A percentile compares a stretch with the other conserved stretches of the same genome.
phyloP scores from a whole-genome alignment of 2,113 vertebrate genomes.

The Cairina moschata region DNA sequence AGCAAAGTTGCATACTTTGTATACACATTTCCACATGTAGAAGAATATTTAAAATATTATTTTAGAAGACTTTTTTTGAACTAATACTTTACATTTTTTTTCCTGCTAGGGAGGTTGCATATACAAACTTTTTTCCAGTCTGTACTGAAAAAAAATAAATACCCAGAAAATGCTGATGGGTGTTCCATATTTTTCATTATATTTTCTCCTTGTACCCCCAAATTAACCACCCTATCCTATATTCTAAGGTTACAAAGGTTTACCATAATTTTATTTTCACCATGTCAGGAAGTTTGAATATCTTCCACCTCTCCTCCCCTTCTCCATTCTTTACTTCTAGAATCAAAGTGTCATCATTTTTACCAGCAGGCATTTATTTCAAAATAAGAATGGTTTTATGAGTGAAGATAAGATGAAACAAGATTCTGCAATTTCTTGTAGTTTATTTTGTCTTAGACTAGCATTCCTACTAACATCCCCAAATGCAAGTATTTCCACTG shows the following conservation, averaged over 20 bases:
- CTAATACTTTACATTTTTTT: not conserved
- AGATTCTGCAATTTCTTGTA: not conserved
- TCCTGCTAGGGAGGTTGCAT: not conserved
- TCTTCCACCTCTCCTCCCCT: not conserved
- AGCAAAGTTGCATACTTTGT: not conserved
- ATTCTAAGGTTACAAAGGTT: not conserved
- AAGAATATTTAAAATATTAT: not conserved
- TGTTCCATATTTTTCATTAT: not conserved
- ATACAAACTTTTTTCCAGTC: not conserved
- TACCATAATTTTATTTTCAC: not conserved
- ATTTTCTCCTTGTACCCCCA: not conserved
- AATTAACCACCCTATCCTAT: not conserved
- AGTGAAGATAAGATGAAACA: not conserved
- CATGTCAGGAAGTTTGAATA: rapidly evolving
- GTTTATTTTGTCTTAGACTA: not conserved
- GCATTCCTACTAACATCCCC: too few relatives aligned
- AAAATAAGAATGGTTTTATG: not conserved
- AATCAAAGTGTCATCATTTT: not conserved
- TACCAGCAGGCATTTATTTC: not conserved
- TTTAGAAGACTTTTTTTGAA: not conserved
- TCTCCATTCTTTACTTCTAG: not conserved
- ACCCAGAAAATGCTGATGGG: not conserved
- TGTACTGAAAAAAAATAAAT: not conserved
- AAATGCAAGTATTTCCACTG: not conserved
- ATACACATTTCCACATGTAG: not conserved